Base-by-base conservation (phyloP, 2,888 invertebrate genomes). In the Synergus umbraculus region DNA sequence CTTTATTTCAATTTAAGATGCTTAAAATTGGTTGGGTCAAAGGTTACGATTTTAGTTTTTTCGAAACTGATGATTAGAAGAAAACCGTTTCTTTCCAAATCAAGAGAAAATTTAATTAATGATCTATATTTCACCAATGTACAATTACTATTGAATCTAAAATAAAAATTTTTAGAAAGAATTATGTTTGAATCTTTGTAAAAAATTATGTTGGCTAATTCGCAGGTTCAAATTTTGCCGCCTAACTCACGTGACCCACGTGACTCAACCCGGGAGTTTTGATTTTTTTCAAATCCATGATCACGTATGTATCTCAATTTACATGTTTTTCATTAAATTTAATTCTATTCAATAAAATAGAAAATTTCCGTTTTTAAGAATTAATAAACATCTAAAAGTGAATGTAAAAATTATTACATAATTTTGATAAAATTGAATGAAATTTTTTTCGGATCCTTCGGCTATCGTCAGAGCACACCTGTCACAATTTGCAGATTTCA, bases 371-470 rank as follows among this genome's bases (percentile, higher is more conserved):
- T 10, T n/a, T 2, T 9, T 9, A n/a, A 54, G 15, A 54, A 13
- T 29, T 12, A 54, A 37, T 12, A 54, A 37, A 66, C 49, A 73
- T 54, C 69, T 54, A 37, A 54, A 13, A 13, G 41, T n/a, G 15
- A 49, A 37, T 15, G 54, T 8, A n/a, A n/a, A 54, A 73, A n/a
- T 73, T 69, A 44, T 49, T 29, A 29, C 22, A 29, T 22, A 69
- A 49, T 69, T 37, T 9, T 54, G 13, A n/a, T 4, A 37, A 37
- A 37, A 12, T 49, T 9, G n/a, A 54, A 10, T 43, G 10, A 54
- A 73, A 37, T 54, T 73, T 10, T 73, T 73, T 73, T 4, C 37
- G 37, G n/a, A 49, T 73, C 9, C 49, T 73, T 73, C 49, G 43
- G 29, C 29, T 37, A 54, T 73, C 49, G 29, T 73, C 49, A 69